Evolutionary conservation across 1,140 invertebrate genomes (phyloP).

Genomic region (Sycophila sp.): DNA sequence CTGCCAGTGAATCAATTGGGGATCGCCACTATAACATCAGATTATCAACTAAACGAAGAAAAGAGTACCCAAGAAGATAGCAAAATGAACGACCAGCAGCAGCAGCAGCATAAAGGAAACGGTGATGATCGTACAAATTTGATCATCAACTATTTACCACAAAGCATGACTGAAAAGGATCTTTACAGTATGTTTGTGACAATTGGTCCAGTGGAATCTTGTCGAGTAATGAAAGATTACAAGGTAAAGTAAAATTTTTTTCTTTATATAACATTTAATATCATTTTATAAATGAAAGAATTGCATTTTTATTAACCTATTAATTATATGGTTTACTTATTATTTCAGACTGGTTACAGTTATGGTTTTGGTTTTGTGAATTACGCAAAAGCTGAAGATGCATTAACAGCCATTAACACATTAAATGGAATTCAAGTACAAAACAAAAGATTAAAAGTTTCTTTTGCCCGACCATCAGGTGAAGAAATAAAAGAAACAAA

Average conservation of each 20-base stretch:
- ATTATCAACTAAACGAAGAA: conserved; percentile 23
- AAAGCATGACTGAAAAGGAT: conserved; percentile 91
- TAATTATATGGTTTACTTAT: conserved; percentile 39
- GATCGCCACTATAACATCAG: conserved; percentile 7
- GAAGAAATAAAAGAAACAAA: conserved; percentile 96
- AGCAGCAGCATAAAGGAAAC: conserved; percentile 45
- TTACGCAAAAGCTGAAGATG: conserved; percentile 86
- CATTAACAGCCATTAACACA: conserved; percentile 83
- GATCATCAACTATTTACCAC: conserved; percentile 96
- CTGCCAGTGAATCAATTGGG: conserved; percentile 31
- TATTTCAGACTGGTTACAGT: conserved; percentile 87
- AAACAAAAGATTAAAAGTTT: conserved; percentile 81
- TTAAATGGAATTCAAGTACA: conserved; percentile 90
- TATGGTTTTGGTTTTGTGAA: conserved; percentile 98
- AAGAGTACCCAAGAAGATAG: conserved; percentile 32
- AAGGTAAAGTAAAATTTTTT: conserved; percentile 72
- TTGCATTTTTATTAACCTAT: neutral
- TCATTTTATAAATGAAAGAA: neutral
- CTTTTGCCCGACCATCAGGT: conserved; percentile 88
- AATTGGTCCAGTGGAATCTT: conserved; percentile 87
- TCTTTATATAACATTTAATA: neutral
- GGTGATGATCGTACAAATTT: conserved; percentile 77
- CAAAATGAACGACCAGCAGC: conserved; percentile 59
- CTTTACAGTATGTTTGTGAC: conserved; percentile 88
- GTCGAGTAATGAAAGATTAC: conserved; percentile 91